Conservation (phyloP, 2,888 invertebrate genomes). For the Drosophila anceps region DNA sequence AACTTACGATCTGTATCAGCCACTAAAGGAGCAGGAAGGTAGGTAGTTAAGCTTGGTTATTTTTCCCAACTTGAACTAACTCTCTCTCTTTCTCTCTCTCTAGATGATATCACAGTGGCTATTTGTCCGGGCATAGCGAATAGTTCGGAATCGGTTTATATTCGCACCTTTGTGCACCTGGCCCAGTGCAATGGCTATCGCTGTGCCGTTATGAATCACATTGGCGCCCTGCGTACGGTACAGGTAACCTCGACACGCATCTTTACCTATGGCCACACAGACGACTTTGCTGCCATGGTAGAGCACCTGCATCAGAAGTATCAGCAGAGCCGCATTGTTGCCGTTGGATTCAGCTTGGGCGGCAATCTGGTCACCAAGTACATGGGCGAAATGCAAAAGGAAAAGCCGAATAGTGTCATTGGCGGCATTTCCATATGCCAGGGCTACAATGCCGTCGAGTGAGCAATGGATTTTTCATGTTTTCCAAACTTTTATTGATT, state of each 20-base stretch:
- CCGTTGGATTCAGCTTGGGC: slow-evolving; percentile 97
- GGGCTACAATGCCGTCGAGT: slow-evolving; percentile 96
- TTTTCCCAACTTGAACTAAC: neutral
- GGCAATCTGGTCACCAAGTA: slow-evolving; percentile 97
- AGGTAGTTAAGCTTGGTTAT: slow-evolving; percentile 1
- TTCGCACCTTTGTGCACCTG: slow-evolving; percentile 96
- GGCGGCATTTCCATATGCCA: slow-evolving; percentile 97
- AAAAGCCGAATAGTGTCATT: slow-evolving; percentile 90
- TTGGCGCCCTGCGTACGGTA: slow-evolving; percentile 94
- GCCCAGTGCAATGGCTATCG: slow-evolving; percentile 96
- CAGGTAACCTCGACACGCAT: slow-evolving; percentile 94
- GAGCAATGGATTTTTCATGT: slow-evolving; percentile 84
- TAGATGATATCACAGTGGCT: slow-evolving; percentile 94
- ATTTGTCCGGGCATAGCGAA: slow-evolving; percentile 97
- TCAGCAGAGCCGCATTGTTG: slow-evolving; percentile 91
- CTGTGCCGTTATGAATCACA: slow-evolving; percentile 96
- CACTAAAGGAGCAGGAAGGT: slow-evolving; percentile 86
- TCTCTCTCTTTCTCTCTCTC: neutral
- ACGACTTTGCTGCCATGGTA: slow-evolving; percentile 94
- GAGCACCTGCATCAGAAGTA: slow-evolving; percentile 90
- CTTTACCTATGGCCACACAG: slow-evolving; percentile 97
- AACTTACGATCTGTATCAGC: slow-evolving; percentile 96
- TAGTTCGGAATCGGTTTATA: slow-evolving; percentile 97
- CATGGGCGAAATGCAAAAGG: slow-evolving; percentile 90
- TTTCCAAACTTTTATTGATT: no score